These are phyloP conservation scores for Tretioscincus oriximinensis DNA, from an alignment of 2,113 vertebrate genomes.

Conservation along the genomic window DNA sequence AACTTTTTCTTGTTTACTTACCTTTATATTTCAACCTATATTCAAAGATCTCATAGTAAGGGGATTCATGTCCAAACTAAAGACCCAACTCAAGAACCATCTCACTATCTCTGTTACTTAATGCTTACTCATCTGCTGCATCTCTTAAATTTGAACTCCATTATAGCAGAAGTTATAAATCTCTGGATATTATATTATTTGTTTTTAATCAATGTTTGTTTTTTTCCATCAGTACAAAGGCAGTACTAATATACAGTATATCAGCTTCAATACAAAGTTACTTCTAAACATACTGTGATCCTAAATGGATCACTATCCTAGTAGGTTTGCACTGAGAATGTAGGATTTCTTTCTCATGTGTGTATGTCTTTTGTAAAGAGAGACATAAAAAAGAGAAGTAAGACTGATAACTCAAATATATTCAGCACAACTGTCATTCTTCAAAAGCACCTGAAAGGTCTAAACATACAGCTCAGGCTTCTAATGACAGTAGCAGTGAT, in stretches of 20 bases:
- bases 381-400: background rate
- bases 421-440: background rate
- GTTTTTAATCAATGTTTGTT: background rate
- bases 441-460: background rate
- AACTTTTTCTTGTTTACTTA: no score
- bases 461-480: background rate
- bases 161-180: background rate
- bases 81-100: no score
- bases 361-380: background rate
- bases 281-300: background rate
- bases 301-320: background rate
- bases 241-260: no score
- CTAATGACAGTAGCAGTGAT: background rate
- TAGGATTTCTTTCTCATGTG: background rate
- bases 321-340: background rate
- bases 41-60: no score
- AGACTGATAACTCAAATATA: slow-evolving; percentile 7
- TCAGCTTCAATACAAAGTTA: background rate
- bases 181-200: background rate
- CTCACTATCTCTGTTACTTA: background rate
- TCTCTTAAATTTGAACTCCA: background rate
- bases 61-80: no score
- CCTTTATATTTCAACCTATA: no score
- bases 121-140: background rate
- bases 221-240: background rate